These are phyloP conservation scores for Netelia fuscicornis DNA, from an alignment of 2,888 invertebrate genomes.

Conservation along the genomic window DNA sequence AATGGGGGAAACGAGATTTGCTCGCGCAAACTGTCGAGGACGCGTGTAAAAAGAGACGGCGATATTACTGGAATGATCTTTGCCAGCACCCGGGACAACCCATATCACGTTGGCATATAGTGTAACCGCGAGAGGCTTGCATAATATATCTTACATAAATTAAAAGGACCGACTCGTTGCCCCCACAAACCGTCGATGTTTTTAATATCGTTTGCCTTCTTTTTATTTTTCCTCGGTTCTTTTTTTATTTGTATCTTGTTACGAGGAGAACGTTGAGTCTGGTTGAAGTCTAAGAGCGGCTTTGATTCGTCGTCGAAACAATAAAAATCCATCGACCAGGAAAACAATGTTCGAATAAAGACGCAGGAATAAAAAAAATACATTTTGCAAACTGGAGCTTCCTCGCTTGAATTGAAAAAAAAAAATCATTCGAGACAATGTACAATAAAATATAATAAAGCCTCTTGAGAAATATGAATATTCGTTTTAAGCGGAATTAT, in stretches of 20 bases:
- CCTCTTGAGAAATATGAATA: not conserved
- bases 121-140: conserved; percentile 64
- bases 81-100: conserved; percentile 49
- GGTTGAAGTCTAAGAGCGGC: not conserved
- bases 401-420: not conserved
- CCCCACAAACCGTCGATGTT: conserved; percentile 61
- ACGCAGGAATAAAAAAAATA: not conserved
- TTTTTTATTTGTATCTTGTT: conserved; percentile 12
- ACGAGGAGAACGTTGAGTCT: not conserved
- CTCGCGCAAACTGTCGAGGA: conserved; percentile 39
- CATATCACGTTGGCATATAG: conserved; percentile 57
- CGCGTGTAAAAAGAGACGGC: conserved; percentile 57
- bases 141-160: conserved; percentile 71
- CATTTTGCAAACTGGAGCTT: not conserved
- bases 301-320: not conserved
- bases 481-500: no score
- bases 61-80: conserved; percentile 53
- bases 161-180: conserved; percentile 70
- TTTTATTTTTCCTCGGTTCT: conserved; percentile 26
- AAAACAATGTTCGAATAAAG: not conserved
- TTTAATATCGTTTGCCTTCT: conserved; percentile 45
- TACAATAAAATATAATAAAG: not conserved
- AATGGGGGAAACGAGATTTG: conserved; percentile 15
- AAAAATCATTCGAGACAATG: not conserved
- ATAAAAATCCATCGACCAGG: not conserved